phyloP scores from a whole-genome alignment of 2,113 vertebrate species.

The Lophochroa leadbeateri region DNA sequence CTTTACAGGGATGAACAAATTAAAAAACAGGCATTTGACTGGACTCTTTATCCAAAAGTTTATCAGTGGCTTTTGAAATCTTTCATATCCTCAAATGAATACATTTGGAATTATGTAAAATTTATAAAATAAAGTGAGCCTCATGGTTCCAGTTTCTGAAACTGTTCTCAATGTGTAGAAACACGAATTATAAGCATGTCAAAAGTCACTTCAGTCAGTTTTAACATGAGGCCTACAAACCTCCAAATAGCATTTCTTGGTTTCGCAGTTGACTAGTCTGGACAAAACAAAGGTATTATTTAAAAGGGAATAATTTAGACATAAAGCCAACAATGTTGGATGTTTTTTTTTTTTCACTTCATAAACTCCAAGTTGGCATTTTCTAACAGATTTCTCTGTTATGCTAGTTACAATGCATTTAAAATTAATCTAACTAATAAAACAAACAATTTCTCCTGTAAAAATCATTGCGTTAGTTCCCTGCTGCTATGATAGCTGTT shows the following conservation, averaged over 20 bases:
- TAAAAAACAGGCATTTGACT: not conserved
- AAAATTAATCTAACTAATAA: constrained; percentile 12
- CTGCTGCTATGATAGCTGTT: not conserved
- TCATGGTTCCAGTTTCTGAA: not conserved
- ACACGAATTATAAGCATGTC: not conserved
- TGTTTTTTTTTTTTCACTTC: not conserved
- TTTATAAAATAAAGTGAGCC: not conserved
- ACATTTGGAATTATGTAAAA: not conserved
- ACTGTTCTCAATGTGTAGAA: not conserved
- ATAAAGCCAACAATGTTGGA: not conserved
- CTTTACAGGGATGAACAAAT: not conserved
- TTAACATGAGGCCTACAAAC: not conserved
- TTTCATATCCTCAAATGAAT: not conserved
- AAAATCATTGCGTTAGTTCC: not conserved
- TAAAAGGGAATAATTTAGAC: not conserved
- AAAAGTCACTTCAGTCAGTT: not conserved
- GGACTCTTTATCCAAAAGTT: not conserved
- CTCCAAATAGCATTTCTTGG: not conserved
- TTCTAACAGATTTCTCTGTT: not conserved
- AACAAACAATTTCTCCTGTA: not conserved
- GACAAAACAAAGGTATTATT: constrained; percentile 4
- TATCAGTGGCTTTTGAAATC: not conserved
- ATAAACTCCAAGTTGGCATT: not conserved
- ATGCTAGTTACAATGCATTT: not conserved
- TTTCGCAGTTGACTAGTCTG: constrained; percentile 22